phyloP scores from a whole-genome alignment of 2,113 vertebrate species.

The Empidonax traillii region DNA sequence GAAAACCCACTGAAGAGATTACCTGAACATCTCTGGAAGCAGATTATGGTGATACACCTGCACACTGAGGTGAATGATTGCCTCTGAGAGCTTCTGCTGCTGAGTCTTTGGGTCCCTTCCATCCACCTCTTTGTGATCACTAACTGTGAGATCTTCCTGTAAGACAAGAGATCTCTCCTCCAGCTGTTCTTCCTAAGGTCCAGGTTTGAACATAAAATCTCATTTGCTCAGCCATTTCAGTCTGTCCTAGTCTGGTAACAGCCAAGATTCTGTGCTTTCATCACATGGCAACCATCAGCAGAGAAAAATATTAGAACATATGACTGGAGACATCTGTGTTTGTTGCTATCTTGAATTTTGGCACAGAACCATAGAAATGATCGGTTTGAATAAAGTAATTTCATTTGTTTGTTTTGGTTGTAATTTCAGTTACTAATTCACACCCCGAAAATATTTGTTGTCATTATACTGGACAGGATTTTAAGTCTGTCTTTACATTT shows the following conservation, averaged over 20 bases:
- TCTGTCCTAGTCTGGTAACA: neutral
- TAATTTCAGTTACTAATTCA: constrained; percentile 60
- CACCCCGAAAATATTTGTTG: neutral
- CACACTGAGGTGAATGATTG: neutral
- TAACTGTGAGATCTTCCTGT: neutral
- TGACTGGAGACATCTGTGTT: neutral
- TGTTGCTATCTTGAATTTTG: constrained; percentile 46
- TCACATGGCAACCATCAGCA: neutral
- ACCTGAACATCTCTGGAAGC: neutral
- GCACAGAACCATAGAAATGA: constrained; percentile 28
- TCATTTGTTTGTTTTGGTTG: constrained; percentile 60
- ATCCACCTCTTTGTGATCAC: neutral
- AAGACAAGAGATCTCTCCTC: constrained; percentile 35
- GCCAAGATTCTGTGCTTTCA: neutral
- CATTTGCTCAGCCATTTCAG: constrained; percentile 2
- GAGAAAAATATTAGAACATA: neutral
- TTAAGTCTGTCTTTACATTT: constrained; percentile 33
- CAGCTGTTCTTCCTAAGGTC: constrained; percentile 45
- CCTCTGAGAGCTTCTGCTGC: neutral
- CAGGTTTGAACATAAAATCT: neutral
- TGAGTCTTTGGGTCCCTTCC: neutral
- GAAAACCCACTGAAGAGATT: neutral
- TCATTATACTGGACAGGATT: neutral
- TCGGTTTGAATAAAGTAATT: constrained; percentile 72
- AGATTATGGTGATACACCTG: neutral